These are phyloP conservation scores for Cecidostiba fungosa DNA, from an alignment of 2,888 invertebrate genomes.

Conservation along the genomic window DNA sequence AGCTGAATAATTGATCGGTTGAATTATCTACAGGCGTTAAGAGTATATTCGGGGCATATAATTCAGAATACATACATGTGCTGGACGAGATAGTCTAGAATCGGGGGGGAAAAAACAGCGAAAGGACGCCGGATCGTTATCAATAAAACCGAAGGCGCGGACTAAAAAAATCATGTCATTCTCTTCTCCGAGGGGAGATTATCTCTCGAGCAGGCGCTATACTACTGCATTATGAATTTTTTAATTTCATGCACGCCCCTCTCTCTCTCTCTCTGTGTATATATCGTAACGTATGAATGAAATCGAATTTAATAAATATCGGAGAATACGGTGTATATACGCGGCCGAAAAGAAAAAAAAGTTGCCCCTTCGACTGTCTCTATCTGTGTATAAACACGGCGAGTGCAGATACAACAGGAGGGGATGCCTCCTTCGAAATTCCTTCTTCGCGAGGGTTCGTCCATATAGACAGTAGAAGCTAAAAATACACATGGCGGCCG, in stretches of 20 bases:
- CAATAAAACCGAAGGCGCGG: not conserved
- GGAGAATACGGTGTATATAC: not conserved
- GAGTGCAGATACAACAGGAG: not conserved
- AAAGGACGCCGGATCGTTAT: not conserved
- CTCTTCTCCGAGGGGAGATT: conserved; percentile 22
- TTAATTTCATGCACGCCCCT: conserved; percentile 44
- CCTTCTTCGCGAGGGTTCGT: not conserved
- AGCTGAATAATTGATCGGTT: not conserved
- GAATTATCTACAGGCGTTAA: not conserved
- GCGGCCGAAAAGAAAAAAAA: not conserved
- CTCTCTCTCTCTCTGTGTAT: no score
- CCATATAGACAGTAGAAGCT: not conserved
- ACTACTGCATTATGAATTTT: conserved; percentile 49
- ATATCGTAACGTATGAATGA: conserved; percentile 39
- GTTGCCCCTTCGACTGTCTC: not conserved
- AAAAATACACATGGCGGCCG: not conserved
- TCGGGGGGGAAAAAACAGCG: not conserved
- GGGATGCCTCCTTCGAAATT: not conserved
- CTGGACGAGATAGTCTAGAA: not conserved
- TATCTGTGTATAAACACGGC: not conserved
- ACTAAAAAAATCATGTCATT: conserved; percentile 47
- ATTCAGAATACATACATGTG: no score
- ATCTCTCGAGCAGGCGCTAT: not conserved
- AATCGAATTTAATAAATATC: conserved; percentile 61
- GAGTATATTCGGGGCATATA: not conserved